A percentile compares a stretch with the other conserved stretches of the same genome.
Conservation (phyloP, 2,113 vertebrate genomes). For the Rhabdornis inornatus region DNA sequence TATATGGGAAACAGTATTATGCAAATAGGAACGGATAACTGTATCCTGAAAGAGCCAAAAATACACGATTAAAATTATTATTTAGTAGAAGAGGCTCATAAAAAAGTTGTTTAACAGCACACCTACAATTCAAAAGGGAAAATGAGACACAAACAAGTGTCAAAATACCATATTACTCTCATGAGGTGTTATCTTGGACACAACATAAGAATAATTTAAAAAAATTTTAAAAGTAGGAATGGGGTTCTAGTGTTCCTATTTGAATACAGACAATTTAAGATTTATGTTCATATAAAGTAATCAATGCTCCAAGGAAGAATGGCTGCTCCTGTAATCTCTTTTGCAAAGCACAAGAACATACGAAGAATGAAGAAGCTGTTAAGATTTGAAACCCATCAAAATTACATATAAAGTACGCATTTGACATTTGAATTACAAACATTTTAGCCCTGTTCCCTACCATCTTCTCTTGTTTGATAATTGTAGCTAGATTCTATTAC, state of each 20-base stretch:
- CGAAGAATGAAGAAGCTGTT: background rate
- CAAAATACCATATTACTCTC: background rate
- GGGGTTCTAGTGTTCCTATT: background rate
- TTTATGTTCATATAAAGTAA: background rate
- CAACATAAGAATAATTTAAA: background rate
- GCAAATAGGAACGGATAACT: background rate
- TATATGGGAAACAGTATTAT: background rate
- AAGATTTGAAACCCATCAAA: background rate
- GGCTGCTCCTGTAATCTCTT: background rate
- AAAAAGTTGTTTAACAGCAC: background rate
- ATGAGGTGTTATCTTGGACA: background rate
- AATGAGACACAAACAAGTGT: background rate
- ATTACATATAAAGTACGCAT: background rate
- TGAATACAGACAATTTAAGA: background rate
- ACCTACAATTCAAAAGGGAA: background rate
- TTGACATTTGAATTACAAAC: background rate
- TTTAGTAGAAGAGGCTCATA: background rate
- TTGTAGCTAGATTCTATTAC: background rate
- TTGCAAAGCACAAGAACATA: background rate
- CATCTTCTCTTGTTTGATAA: background rate
- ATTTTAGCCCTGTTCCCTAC: background rate
- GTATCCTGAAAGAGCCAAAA: background rate
- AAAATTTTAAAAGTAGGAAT: background rate
- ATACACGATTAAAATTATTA: background rate
- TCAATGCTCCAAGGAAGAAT: background rate